These are phyloP conservation scores for Drosophila diplacantha DNA, from an alignment of 2,888 invertebrate species.

Conservation along the genomic window DNA sequence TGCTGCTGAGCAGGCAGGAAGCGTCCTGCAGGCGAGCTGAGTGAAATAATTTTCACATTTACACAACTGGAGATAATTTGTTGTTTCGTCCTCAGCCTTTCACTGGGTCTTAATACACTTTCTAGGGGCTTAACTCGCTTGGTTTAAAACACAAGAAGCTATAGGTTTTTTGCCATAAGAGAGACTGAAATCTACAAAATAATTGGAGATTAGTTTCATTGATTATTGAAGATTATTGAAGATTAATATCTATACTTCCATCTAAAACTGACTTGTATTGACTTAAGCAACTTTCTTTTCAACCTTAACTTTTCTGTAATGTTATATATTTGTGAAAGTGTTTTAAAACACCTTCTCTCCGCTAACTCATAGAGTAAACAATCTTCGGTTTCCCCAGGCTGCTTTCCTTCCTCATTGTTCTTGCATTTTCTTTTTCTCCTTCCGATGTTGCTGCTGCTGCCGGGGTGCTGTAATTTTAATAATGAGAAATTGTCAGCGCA, in stretches of 20 bases:
- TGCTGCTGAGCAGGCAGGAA: background rate
- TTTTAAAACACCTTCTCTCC: too few species aligned
- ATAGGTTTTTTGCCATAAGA: too few species aligned
- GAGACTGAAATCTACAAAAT: too few species aligned
- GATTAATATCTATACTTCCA: background rate
- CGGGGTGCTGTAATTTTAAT: conserved; percentile 65
- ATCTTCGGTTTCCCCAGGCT: background rate
- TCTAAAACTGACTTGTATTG: background rate
- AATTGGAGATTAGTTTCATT: too few species aligned
- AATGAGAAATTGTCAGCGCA: conserved; percentile 72
- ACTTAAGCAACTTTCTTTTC: too few species aligned
- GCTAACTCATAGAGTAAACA: background rate
- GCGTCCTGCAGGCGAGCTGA: background rate
- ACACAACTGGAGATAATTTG: conserved; percentile 23
- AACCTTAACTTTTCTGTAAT: too few species aligned
- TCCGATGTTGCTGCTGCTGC: conserved; percentile 27
- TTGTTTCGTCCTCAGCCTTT: conserved; percentile 4
- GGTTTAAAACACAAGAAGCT: background rate
- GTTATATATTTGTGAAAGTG: too few species aligned
- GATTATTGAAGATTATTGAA: background rate
- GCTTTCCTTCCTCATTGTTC: background rate
- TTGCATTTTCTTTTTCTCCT: conserved; percentile 46
- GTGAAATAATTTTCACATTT: conserved; percentile 26
- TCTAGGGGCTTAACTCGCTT: background rate
- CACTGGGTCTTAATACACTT: background rate